phyloP scores from a whole-genome alignment of 2,113 vertebrate genomes.

The Pollachius pollachius region DNA sequence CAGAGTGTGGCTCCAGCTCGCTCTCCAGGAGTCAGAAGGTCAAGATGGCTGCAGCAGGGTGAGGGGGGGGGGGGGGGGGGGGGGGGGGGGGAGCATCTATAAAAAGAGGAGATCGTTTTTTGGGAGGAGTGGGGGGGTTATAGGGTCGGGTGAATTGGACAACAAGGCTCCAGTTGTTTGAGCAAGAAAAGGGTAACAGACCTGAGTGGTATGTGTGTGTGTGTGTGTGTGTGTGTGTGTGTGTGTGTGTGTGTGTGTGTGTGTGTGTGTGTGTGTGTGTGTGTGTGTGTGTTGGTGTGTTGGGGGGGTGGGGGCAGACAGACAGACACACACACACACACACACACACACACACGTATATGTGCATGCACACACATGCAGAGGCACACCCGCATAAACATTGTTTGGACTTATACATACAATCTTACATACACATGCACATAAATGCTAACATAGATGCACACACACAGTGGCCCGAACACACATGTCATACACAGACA shows the following conservation, averaged over 20 bases:
- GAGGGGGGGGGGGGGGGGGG: constrained; percentile 60
- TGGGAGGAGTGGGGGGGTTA: not conserved
- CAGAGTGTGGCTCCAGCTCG: constrained; percentile 56
- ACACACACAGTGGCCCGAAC: too few relatives aligned
- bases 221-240: not conserved
- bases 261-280: too few relatives aligned
- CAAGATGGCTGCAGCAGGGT: constrained; percentile 62
- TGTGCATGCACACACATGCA: not conserved
- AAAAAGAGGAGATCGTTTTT: constrained; percentile 31
- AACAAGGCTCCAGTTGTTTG: constrained; percentile 70
- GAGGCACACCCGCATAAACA: not conserved
- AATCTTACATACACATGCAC: not conserved
- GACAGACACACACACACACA: not conserved
- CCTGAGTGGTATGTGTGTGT: constrained; percentile 51
- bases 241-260: too few relatives aligned
- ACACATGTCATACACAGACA: too few relatives aligned
- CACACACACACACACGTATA: too few relatives aligned
- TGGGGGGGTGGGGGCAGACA: too few relatives aligned
- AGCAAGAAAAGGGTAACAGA: constrained; percentile 52
- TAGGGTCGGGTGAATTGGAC: constrained; percentile 14
- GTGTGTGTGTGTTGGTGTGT: constrained; percentile 12
- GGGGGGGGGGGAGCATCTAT: constrained; percentile 46
- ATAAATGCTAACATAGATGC: not conserved
- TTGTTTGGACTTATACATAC: not conserved
- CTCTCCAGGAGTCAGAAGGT: constrained; percentile 65